Evolutionary conservation across 2,797 vertebrate genomes (phyloP), one percentile per base, ranked within the genome.

Genomic region (Poliocrania exsul): DNA sequence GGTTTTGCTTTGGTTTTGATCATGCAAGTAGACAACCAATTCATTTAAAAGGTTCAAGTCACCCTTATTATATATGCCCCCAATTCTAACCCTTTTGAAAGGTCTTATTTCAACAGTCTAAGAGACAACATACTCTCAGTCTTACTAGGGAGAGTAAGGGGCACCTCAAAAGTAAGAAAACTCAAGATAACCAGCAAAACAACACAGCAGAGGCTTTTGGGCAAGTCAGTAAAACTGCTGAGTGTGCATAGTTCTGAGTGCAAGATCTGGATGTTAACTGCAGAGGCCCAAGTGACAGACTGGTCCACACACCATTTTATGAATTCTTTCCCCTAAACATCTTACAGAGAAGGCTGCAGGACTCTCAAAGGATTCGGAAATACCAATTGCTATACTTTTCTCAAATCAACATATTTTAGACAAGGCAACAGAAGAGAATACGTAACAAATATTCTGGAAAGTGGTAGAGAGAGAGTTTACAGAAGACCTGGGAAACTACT

Each of bases 271-370:
- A 73, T 65, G 38, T 29, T 29, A 80, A 60, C 33, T 12, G 5
- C 19, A 81, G 23, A 65, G 21, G 35, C 57, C 44, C 29, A 71
- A 50, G 25, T 40, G 42, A 53, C 69, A 57, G 25, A 53, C 47
- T 70, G 38, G 23, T 25, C 81, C 35, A 53, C 16, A 46, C 2
- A 49, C 0, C 0, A 16, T 66, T 86, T 69, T 17, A 81, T 0
- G 0, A 69, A 70, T 81, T 89, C n/a, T 70, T 73, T 74, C 46
- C 38, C 38, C 38, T 53, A 49, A 77, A 61, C 13, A 66, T 46
- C 35, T 70, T 70, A 51, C 42, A 37, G 13, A 93, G 16, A 10
- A 91, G 13, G 69, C 31, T 70, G 29, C 26, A 70, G 47, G 38
- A 54, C 26, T 74, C 11, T 9, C 16, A 35, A 84, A 54, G 24